Percentiles rank a stretch among this genome's conserved stretches.
Evolutionary conservation across 2,888 invertebrate species (phyloP).

Genomic region (Argynnis bischoffii): DNA sequence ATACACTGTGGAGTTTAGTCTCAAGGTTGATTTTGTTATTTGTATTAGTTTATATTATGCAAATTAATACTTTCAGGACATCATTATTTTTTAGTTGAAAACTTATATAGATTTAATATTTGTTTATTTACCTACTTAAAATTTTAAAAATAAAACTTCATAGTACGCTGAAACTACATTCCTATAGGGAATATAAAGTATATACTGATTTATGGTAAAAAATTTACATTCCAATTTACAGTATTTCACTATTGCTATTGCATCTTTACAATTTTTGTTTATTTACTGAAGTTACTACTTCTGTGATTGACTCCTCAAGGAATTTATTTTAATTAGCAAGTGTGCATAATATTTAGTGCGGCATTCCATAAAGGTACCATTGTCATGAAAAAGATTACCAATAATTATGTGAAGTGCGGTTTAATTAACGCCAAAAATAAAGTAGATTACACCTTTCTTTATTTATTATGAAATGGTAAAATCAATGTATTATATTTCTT

Average conservation of each 20-base stretch:
- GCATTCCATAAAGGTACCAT: conserved; percentile 27
- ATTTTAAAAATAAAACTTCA: conserved; percentile 23
- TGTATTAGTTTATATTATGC: too few species aligned
- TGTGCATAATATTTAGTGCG: not conserved
- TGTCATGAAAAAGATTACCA: conserved; percentile 5
- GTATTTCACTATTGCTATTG: conserved; percentile 36
- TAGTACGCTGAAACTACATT: conserved; percentile 32
- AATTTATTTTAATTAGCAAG: not conserved
- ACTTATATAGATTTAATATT: too few species aligned
- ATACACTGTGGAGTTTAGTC: too few species aligned
- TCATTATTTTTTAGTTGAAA: too few species aligned
- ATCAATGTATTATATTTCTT: not conserved
- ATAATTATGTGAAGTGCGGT: not conserved
- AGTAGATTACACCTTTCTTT: not conserved
- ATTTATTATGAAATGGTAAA: conserved; percentile 1
- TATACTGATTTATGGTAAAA: conserved; percentile 27
- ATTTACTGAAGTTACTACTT: conserved; percentile 1
- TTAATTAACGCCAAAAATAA: not conserved
- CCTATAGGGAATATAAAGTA: conserved; percentile 34
- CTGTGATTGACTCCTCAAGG: not conserved
- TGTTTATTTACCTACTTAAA: too few species aligned
- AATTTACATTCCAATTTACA: conserved; percentile 40
- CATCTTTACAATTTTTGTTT: conserved; percentile 23
- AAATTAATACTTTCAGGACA: too few species aligned
- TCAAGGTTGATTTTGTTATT: too few species aligned